These are phyloP conservation scores for Babylonia areolata DNA, from an alignment of 1,140 invertebrate genomes.

Conservation along the genomic window DNA sequence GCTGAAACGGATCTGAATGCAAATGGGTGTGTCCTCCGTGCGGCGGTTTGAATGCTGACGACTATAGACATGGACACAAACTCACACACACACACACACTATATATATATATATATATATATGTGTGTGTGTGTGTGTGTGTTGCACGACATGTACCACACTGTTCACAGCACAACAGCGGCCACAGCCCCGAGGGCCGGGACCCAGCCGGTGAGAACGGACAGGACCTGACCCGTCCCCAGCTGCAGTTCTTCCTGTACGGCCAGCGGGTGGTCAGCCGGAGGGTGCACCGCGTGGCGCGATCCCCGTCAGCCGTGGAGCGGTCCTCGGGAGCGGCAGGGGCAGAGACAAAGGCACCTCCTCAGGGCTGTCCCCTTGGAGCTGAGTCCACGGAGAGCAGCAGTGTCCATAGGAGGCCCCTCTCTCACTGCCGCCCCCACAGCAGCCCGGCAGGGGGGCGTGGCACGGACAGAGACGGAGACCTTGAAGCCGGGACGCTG, in stretches of 20 bases:
- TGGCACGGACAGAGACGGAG: conserved; percentile 43
- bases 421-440: conserved; percentile 50
- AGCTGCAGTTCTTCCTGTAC: conserved; percentile 62
- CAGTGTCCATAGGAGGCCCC: neutral
- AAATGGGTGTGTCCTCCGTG: no score
- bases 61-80: neutral
- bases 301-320: conserved; percentile 55
- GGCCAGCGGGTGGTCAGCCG: conserved; percentile 65
- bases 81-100: neutral
- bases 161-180: conserved; percentile 56
- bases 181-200: conserved; percentile 63
- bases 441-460: conserved; percentile 57
- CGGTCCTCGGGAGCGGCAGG: conserved; percentile 43
- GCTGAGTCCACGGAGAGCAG: conserved; percentile 20
- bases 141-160: no score
- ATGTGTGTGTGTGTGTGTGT: no score
- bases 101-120: no score
- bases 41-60: neutral
- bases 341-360: conserved; percentile 25
- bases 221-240: neutral
- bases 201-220: conserved; percentile 34
- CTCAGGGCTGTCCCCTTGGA: neutral
- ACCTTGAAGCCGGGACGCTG: no score
- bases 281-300: conserved; percentile 51
- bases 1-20: no score